These are phyloP conservation scores for Procambarus clarkii DNA, from an alignment of 1,140 invertebrate species.

Conservation along the genomic window DNA sequence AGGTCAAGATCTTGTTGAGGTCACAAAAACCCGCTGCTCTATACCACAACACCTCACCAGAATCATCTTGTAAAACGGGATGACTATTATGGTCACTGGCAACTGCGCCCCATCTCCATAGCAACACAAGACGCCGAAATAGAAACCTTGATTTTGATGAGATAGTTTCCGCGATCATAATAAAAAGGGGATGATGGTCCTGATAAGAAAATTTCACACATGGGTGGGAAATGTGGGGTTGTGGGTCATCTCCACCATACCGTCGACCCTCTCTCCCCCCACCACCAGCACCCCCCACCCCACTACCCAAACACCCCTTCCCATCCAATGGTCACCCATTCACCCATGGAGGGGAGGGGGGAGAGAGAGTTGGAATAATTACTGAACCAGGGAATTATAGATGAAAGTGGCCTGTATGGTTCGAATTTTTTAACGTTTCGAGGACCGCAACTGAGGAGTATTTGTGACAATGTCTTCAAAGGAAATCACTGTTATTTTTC, in stretches of 20 bases:
- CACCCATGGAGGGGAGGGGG: not conserved
- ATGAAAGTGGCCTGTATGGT: no score
- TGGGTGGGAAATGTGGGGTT: slow-evolving; percentile 37
- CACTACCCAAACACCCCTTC: not conserved
- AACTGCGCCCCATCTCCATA: slow-evolving; percentile 44
- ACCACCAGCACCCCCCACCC: no score
- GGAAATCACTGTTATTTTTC: no score
- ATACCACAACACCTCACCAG: not conserved
- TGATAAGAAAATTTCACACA: slow-evolving; percentile 69
- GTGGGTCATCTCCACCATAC: not conserved
- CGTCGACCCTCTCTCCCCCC: no score
- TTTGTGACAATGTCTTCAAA: no score
- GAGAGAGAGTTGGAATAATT: not conserved
- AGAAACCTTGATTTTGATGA: slow-evolving; percentile 61
- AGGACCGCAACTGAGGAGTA: no score
- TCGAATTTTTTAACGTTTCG: no score
- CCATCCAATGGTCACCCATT: no score
- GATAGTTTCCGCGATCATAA: slow-evolving; percentile 57
- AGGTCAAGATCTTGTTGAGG: not conserved
- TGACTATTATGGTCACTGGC: slow-evolving; percentile 19
- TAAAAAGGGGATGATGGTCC: slow-evolving; percentile 55
- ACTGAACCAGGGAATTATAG: not conserved
- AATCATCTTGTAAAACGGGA: not conserved
- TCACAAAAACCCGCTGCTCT: not conserved
- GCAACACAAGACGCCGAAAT: slow-evolving; percentile 46